Base-by-base conservation (phyloP, 2,888 invertebrate genomes). In the Pseudanteris insignis region DNA sequence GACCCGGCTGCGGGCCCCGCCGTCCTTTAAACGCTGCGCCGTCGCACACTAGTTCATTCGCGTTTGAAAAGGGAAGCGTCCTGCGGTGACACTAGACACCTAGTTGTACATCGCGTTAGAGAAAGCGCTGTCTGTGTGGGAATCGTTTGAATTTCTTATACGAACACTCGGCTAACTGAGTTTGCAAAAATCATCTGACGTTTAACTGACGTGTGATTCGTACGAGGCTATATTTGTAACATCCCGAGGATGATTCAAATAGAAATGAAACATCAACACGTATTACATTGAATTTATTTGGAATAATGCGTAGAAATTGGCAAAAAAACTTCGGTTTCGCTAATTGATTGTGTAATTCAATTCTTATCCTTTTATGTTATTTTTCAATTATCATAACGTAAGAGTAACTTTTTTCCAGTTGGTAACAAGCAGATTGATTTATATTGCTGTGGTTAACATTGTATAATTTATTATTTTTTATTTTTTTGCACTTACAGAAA, bases 31-130 rank as follows among this genome's bases (percentile, higher is more conserved):
- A 48, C 48, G 43, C 41, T 57, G 47, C 55, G 15, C 40, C 40
- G 28, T 55, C 54, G 46, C 38, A 46, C 30, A 30, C 34, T 11
- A 18, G 25, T 24, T 25, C 43, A 32, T 32, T 38, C 29, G 40
- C 30, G 25, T 34, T 38, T 18, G 11, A 47, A 59, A 55, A 43
- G 44, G 53, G 48, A 53, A 58, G 46, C 58, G 53, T 44, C 46
- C 40, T 55, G 40, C 29, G 34, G 47, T 59, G 66, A 67, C 63
- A 69, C 58, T 43, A 65, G 65, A 68, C 60, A 69, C 64, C 63
- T 54, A 53, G 40, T 54, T 64, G 51, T 48, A 34, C 36, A 41
- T 63, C 63, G 53, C 48, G 11, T 34, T 36, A 41, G 32, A 58
- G 62, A 44, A 64, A 69, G 65, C 54, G 6, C 18, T 18, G 18